A percentile compares a stretch with the other conserved stretches of the same genome.
Conservation (phyloP, 1,140 invertebrate species). For the Paracyclopina nana region DNA sequence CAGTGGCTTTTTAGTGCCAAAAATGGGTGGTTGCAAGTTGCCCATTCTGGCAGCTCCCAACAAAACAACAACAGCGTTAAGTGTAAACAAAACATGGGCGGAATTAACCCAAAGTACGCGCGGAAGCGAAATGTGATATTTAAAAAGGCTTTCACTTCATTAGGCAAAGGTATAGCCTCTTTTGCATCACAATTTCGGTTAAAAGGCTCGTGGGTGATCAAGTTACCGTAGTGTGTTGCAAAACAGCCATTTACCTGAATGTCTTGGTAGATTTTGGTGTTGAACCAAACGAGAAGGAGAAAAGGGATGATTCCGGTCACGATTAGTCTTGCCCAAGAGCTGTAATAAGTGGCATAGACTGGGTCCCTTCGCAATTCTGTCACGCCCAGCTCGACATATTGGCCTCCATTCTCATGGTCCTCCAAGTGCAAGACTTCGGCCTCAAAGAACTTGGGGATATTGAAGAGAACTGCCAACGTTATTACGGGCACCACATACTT, state of each 20-base stretch:
- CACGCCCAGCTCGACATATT: not conserved
- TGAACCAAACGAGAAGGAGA: conserved; percentile 7
- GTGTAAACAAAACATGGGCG: too few species aligned
- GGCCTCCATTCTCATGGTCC: not conserved
- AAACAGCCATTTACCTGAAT: conserved; percentile 10
- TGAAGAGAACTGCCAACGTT: not conserved
- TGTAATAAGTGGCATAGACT: conserved; percentile 2
- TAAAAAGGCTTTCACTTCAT: too few species aligned
- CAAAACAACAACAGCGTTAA: too few species aligned
- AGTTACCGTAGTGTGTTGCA: too few species aligned
- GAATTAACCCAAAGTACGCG: too few species aligned
- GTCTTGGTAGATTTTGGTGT: conserved; percentile 9
- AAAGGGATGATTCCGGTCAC: conserved; percentile 12
- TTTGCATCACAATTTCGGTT: too few species aligned
- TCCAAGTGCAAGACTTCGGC: not conserved
- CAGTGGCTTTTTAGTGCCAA: too few species aligned
- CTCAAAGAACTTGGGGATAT: conserved; percentile 12
- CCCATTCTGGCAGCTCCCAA: too few species aligned
- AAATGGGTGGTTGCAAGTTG: too few species aligned
- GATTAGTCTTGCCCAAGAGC: not conserved
- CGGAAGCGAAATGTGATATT: too few species aligned
- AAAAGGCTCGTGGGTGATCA: too few species aligned
- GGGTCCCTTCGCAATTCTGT: conserved; percentile 5
- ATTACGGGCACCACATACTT: conserved; percentile 8
- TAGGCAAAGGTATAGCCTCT: too few species aligned